Conservation (phyloP, 2,797 vertebrate genomes). For the Lateolabrax maculatus region DNA sequence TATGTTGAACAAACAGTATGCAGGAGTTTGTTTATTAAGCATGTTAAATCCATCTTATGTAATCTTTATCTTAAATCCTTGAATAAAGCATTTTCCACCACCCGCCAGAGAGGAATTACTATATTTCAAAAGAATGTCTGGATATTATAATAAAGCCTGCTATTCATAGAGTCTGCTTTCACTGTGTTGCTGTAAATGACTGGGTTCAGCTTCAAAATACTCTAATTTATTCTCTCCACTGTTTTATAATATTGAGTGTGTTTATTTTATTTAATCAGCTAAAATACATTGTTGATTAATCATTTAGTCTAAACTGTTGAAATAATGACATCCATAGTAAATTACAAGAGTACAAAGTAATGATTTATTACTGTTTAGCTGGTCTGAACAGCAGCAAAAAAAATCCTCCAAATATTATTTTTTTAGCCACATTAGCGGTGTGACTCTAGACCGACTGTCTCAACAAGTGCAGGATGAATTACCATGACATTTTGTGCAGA, state of each 20-base stretch:
- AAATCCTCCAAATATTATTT: too few relatives aligned
- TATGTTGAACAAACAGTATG: constrained; percentile 37
- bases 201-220: constrained; percentile 29
- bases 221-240: constrained; percentile 13
- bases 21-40: constrained; percentile 45
- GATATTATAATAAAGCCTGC: constrained; percentile 34
- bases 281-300: not conserved
- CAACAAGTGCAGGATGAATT: not conserved
- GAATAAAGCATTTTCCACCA: constrained; percentile 38
- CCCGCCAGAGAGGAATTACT: constrained; percentile 33
- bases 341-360: not conserved
- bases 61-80: constrained; percentile 55
- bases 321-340: not conserved
- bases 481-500: not conserved
- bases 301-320: not conserved
- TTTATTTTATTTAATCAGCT: not conserved
- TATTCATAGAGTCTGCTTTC: constrained; percentile 38
- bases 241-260: constrained; percentile 14
- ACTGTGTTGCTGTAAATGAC: constrained; percentile 39
- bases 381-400: not conserved
- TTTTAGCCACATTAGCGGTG: not conserved
- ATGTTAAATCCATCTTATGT: constrained; percentile 68
- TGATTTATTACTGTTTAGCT: not conserved
- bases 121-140: constrained; percentile 24
- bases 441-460: too few relatives aligned